phyloP scores from a whole-genome alignment of 2,797 vertebrate species.

The Parotocinclus haroldoi region DNA sequence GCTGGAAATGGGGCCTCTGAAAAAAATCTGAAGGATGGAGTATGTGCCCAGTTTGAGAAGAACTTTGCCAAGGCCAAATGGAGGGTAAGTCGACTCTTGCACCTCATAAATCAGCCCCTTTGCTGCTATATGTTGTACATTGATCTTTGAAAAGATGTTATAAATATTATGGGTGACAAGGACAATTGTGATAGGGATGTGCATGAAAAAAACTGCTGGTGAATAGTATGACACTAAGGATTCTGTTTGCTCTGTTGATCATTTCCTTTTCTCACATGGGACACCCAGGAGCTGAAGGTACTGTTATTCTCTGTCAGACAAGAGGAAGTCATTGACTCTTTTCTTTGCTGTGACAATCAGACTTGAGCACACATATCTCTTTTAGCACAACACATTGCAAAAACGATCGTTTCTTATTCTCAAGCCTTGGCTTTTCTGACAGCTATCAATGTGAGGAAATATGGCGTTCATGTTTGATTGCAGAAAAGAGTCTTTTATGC shows the following conservation, averaged over 20 bases:
- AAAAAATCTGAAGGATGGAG: conserved; percentile 83
- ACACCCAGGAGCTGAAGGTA: conserved; percentile 81
- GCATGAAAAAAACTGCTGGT: conserved; percentile 42
- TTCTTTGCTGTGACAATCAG: conserved; percentile 45
- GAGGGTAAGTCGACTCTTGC: conserved; percentile 70
- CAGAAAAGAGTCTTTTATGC: conserved; percentile 58
- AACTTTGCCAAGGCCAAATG: conserved; percentile 89
- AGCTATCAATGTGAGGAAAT: conserved; percentile 47
- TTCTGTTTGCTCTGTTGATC: conserved; percentile 61
- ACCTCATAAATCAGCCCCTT: not conserved
- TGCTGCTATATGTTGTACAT: conserved; percentile 1
- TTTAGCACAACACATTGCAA: not conserved
- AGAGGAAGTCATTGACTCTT: conserved; percentile 63
- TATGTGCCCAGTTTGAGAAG: conserved; percentile 86
- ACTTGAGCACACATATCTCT: conserved; percentile 43
- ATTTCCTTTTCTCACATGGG: conserved; percentile 74
- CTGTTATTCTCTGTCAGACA: conserved; percentile 67
- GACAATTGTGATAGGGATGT: conserved; percentile 37
- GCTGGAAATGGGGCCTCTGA: conserved; percentile 81
- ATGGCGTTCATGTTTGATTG: conserved; percentile 58
- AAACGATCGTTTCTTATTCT: conserved; percentile 2
- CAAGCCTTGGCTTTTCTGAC: conserved; percentile 29
- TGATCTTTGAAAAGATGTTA: conserved; percentile 24
- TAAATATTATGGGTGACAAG: conserved; percentile 25
- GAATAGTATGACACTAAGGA: conserved; percentile 43